Base-by-base conservation (phyloP, 2,113 vertebrate genomes). In the Orientallactaga bullata region DNA sequence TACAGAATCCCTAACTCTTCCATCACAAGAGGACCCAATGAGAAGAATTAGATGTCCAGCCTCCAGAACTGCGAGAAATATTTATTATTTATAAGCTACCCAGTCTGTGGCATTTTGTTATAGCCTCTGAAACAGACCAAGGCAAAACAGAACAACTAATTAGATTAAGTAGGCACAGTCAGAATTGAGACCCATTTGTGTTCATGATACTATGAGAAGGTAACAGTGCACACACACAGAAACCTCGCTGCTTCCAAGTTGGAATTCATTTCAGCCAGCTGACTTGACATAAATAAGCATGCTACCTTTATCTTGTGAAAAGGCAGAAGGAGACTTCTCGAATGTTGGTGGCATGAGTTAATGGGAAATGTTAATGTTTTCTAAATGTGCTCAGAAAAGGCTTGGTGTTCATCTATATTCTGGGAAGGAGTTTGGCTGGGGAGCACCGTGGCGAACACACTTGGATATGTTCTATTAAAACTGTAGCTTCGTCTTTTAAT, bases 401-500 rank as follows among this genome's bases (percentile, higher is more conserved):
- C 21, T 6, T 1, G 21, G 39, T 58, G n/a, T 82, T 88, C 94
- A 95, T 97, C 97, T 98, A 30, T 96, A 91, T 96, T 94, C 95
- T 93, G 72, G 93, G 73, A 73, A 88, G 94, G 89, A 87, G 89
- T 93, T 95, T 96, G 97, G 85, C 95, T 96, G 74, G 93, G 83
- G 95, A 97, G 93, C 39, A 24, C 83, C 28, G 32, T 83, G 93
- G 90, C 32, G 94, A 95, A 97, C 88, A 91, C 94, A 97, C 95
- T 66, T 95, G 95, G 94, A 94, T 93, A 95, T 97, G 97, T 97
- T 98, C 98, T 97, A 98, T 98, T 98, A 98, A 97, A 96, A 95
- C 97, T 97, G 94, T 89, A 96, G 96, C 97, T 98, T 96, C 73
- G 47, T 98, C 98, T 98, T 98, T 98, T 98, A 98, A 98, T 98